Percentiles rank a stretch among this genome's conserved stretches.
Conservation (phyloP, 2,113 vertebrate genomes). For the Menidia beryllina region DNA sequence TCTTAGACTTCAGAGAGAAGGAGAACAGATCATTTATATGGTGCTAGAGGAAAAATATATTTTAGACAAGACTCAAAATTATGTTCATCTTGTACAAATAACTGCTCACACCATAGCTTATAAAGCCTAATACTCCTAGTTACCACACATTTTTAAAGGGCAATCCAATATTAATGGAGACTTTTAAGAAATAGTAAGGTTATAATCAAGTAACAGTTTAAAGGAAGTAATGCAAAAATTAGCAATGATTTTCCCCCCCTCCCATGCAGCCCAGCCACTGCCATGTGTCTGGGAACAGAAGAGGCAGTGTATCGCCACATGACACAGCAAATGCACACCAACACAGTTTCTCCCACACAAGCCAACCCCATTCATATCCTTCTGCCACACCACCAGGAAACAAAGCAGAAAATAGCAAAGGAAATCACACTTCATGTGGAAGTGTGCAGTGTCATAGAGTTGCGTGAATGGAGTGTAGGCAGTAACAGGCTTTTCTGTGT, state of each 20-base stretch:
- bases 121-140: not conserved
- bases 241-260: not conserved
- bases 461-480: constrained; percentile 8
- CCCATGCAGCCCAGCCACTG: constrained; percentile 18
- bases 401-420: constrained; percentile 33
- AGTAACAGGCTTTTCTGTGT: constrained; percentile 1
- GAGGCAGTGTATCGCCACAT: constrained; percentile 55
- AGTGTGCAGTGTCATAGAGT: constrained; percentile 11
- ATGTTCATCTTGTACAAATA: not conserved
- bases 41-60: not conserved
- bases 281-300: constrained; percentile 51
- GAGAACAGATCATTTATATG: not conserved
- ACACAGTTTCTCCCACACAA: constrained; percentile 42
- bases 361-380: constrained; percentile 28
- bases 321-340: constrained; percentile 60
- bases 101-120: not conserved
- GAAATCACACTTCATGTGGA: constrained; percentile 42
- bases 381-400: constrained; percentile 16
- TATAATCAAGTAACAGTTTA: not conserved
- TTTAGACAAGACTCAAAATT: not conserved
- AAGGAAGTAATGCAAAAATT: constrained; percentile 1
- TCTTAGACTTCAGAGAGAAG: not conserved
- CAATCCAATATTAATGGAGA: not conserved
- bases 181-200: constrained; percentile 8
- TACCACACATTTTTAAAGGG: no score